Evolutionary conservation across 2,113 vertebrate species (phyloP).

Genomic region (Macquaria ambigua): DNA sequence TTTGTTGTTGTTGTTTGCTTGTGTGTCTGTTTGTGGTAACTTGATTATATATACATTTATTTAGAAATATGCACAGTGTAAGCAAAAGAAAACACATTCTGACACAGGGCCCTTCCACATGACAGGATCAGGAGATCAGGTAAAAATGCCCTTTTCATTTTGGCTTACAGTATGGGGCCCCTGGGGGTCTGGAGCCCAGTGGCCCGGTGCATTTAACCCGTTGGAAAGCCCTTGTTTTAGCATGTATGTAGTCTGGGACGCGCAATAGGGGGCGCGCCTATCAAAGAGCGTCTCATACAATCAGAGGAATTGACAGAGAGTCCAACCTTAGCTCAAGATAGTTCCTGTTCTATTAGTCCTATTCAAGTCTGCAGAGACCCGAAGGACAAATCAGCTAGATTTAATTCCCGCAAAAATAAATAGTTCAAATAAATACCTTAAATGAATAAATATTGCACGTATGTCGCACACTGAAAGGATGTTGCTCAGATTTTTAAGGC

Average conservation of each 20-base stretch:
- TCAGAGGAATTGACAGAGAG: slow-evolving; percentile 1
- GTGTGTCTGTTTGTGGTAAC: neutral
- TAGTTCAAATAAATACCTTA: too few relatives aligned
- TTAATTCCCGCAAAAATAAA: too few relatives aligned
- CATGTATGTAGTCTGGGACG: neutral
- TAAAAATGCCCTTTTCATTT: neutral
- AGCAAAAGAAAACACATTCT: too few relatives aligned
- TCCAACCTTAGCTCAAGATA: neutral
- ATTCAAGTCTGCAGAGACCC: neutral
- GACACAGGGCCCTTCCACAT: too few relatives aligned
- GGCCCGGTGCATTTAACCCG: neutral
- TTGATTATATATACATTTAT: neutral
- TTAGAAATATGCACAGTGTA: neutral
- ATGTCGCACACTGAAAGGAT: fast-evolving
- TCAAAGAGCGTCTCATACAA: neutral
- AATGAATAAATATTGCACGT: neutral
- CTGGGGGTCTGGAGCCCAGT: neutral
- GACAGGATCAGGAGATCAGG: too few relatives aligned
- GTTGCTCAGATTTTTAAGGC: too few relatives aligned
- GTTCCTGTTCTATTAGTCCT: fast-evolving
- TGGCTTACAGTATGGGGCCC: neutral
- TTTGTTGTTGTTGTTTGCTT: neutral
- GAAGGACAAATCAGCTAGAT: fast-evolving
- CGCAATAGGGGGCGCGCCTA: slow-evolving; percentile 1
- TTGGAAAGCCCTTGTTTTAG: neutral